Percentiles rank a stretch among this genome's conserved stretches.
Conservation (phyloP, 2,888 invertebrate genomes). For the Ditula angustiorana region DNA sequence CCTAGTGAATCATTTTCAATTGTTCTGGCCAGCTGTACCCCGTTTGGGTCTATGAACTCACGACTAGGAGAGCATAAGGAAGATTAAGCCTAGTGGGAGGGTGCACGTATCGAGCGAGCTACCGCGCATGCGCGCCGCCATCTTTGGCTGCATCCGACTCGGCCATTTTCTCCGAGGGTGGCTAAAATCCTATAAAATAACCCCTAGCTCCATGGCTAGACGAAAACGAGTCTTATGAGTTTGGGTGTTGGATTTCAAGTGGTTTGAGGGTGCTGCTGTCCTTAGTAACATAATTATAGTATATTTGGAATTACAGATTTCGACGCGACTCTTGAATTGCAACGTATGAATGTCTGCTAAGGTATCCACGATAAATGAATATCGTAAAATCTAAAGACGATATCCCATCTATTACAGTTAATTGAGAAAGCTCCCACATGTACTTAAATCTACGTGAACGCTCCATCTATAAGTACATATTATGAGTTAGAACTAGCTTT, state of each 20-base stretch:
- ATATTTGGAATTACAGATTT: conserved; percentile 13
- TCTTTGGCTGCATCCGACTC: conserved; percentile 72
- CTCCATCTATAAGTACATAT: no score
- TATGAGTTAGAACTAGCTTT: no score
- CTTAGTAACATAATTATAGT: neutral
- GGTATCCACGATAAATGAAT: neutral
- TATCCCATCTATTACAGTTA: no score
- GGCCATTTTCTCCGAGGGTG: conserved; percentile 75
- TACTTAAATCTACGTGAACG: no score
- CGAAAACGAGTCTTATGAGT: conserved; percentile 17
- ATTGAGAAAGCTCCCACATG: no score
- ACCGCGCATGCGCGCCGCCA: conserved; percentile 78
- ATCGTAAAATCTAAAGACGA: neutral
- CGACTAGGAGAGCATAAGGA: conserved; percentile 47
- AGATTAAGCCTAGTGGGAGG: conserved; percentile 63
- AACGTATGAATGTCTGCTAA: neutral
- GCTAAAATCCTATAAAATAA: conserved; percentile 49
- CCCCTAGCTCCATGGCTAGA: conserved; percentile 39
- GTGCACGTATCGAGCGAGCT: conserved; percentile 80
- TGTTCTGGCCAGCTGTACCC: neutral
- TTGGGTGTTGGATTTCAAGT: neutral
- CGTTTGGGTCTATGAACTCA: conserved; percentile 14
- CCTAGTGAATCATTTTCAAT: neutral
- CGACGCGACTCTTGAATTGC: neutral
- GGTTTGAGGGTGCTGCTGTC: neutral